phyloP scores from a whole-genome alignment of 2,888 invertebrate genomes.

The Pyrocoelia pectoralis region DNA sequence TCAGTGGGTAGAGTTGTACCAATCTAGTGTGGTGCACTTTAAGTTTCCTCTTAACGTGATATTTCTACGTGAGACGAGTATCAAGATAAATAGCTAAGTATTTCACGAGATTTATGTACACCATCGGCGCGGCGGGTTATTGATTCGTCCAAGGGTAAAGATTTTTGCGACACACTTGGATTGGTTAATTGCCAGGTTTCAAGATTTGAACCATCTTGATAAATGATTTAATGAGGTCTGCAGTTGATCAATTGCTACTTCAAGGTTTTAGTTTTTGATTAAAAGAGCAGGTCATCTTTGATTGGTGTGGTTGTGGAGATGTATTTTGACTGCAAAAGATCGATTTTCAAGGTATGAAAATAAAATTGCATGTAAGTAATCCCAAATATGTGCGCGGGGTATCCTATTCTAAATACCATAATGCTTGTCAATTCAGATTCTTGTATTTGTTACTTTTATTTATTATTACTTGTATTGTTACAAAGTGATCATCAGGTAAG shows the following conservation, averaged over 20 bases:
- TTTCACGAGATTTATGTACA: background rate
- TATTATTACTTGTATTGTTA: no score
- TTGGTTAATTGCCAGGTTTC: background rate
- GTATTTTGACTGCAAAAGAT: background rate
- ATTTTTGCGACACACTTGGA: background rate
- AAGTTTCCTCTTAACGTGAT: background rate
- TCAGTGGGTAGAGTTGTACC: no score
- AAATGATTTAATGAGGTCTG: background rate
- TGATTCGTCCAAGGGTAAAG: no score
- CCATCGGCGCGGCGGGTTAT: no score
- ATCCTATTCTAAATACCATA: no score
- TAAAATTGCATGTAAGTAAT: background rate
- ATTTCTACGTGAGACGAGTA: background rate
- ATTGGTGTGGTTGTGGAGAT: background rate
- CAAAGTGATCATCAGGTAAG: no score
- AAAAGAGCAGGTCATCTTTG: background rate
- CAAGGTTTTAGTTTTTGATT: background rate
- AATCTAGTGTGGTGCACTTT: slow-evolving; percentile 2
- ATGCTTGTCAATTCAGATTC: no score
- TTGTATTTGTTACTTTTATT: no score
- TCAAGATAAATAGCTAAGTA: background rate
- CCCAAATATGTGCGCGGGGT: background rate
- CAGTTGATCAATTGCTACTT: background rate
- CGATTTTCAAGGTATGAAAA: slow-evolving; percentile 2
- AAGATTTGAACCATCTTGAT: background rate